A percentile compares a stretch with the other conserved stretches of the same genome.
Conservation (phyloP, 2,113 vertebrate genomes). For the Eurypyga helias region DNA sequence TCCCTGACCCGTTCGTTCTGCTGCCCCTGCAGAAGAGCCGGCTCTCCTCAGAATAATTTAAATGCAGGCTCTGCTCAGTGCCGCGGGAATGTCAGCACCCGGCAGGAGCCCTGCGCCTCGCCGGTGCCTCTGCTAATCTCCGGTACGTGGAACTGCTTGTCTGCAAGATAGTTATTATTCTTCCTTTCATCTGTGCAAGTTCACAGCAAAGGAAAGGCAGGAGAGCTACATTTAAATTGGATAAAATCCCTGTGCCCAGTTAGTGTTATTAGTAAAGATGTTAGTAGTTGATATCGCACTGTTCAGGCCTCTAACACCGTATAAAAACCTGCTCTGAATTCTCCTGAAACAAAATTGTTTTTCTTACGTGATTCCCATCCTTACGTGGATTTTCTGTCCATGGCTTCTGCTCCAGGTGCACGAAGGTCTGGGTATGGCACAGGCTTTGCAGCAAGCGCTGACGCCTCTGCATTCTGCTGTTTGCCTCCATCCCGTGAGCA, state of each 20-base stretch:
- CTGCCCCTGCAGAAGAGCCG: neutral
- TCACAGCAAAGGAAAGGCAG: neutral
- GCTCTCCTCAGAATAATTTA: neutral
- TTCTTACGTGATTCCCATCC: neutral
- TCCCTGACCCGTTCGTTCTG: neutral
- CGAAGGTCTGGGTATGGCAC: neutral
- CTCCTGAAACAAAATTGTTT: neutral
- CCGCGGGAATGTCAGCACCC: neutral
- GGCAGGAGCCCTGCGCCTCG: neutral
- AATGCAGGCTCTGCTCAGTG: neutral
- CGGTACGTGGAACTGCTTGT: neutral
- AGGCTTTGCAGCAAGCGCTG: neutral
- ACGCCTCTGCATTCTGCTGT: neutral
- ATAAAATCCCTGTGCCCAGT: slow-evolving; percentile 13
- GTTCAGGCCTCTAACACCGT: neutral
- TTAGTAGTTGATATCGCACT: neutral
- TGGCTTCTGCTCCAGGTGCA: neutral
- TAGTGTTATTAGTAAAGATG: slow-evolving; percentile 17
- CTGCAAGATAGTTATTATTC: neutral
- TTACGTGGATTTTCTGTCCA: neutral
- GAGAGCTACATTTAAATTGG: slow-evolving; percentile 41
- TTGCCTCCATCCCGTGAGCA: neutral
- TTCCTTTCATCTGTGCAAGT: neutral
- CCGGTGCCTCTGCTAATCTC: slow-evolving; percentile 14
- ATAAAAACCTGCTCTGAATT: neutral